These are phyloP conservation scores for Centruroides sculpturatus DNA, from an alignment of 1,140 invertebrate species.

Conservation along the genomic window DNA sequence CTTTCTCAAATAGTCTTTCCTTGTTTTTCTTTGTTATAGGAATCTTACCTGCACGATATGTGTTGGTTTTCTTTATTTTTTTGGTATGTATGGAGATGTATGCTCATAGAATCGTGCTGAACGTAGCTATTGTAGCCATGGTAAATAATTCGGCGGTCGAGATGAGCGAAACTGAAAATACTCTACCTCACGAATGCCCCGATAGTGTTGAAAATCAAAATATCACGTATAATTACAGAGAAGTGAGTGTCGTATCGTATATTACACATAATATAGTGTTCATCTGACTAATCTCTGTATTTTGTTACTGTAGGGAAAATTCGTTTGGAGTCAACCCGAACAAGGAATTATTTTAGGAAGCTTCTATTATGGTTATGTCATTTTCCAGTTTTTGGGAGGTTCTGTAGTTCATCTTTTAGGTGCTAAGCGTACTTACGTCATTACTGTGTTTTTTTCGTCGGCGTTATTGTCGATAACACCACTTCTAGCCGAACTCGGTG, in stretches of 20 bases:
- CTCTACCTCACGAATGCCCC: background rate
- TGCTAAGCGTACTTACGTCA: constrained; percentile 52
- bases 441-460: constrained; percentile 63
- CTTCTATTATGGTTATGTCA: background rate
- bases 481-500: constrained; percentile 30
- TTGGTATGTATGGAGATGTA: constrained; percentile 39
- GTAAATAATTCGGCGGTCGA: constrained; percentile 37
- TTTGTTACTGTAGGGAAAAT: background rate
- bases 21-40: background rate
- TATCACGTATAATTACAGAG: background rate
- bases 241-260: background rate
- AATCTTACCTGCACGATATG: background rate
- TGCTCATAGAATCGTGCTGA: constrained; percentile 88
- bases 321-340: background rate
- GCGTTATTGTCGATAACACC: constrained; percentile 68
- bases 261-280: background rate
- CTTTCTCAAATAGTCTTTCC: no score
- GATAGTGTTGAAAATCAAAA: background rate
- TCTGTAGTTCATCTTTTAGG: background rate
- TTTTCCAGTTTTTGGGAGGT: background rate
- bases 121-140: constrained; percentile 93
- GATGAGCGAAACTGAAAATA: background rate
- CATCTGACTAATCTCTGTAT: background rate
- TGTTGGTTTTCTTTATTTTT: background rate
- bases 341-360: background rate